Conservation (phyloP, 2,113 vertebrate species). For the Myrmecophaga tridactyla region DNA sequence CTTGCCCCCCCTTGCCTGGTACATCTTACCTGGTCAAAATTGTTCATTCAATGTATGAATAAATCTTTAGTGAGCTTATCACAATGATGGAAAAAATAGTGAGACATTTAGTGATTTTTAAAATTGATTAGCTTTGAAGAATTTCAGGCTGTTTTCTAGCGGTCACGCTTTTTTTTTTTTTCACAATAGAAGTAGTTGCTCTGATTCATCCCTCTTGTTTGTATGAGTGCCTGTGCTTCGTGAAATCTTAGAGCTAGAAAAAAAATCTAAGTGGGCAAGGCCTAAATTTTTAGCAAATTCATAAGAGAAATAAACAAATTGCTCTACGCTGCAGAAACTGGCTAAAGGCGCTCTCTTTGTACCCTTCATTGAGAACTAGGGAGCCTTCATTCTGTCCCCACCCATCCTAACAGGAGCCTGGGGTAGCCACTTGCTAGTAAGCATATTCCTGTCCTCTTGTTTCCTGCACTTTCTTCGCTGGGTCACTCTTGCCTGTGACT, state of each 20-base stretch:
- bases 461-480: background rate
- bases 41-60: background rate
- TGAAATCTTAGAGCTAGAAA: background rate
- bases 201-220: background rate
- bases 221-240: background rate
- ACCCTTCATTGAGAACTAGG: background rate
- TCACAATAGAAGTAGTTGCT: background rate
- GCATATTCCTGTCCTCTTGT: background rate
- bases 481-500: background rate
- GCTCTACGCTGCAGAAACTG: background rate
- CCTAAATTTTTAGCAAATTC: background rate
- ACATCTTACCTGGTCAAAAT: background rate
- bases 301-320: background rate
- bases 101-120: background rate
- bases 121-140: background rate
- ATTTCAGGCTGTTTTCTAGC: background rate
- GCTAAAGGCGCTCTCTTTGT: background rate
- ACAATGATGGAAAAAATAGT: background rate
- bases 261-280: background rate
- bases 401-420: rapidly evolving
- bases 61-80: background rate
- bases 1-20: too few relatives aligned
- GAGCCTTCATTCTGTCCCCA: background rate
- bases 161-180: background rate
- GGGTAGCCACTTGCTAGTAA: rapidly evolving